Evolutionary conservation across 2,888 invertebrate genomes (phyloP).

Genomic region (Chrysolina americana): DNA sequence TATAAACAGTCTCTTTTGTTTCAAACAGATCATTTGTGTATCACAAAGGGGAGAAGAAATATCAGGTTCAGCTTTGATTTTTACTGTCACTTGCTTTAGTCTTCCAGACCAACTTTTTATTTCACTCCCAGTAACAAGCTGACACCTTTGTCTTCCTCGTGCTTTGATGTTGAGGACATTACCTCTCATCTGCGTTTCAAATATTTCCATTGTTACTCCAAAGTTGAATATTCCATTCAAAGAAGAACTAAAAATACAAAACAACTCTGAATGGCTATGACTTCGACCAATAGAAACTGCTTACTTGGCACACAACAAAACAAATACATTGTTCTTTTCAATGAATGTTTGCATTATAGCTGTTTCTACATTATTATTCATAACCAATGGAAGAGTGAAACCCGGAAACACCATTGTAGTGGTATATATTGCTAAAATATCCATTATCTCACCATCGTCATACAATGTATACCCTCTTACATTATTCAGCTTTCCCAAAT

Average conservation of each 20-base stretch:
- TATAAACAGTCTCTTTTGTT: constrained; percentile 66
- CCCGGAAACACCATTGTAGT: constrained; percentile 81
- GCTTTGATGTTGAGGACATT: constrained; percentile 76
- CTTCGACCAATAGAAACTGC: constrained; percentile 47
- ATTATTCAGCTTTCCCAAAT: constrained; percentile 66
- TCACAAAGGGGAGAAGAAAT: constrained; percentile 73
- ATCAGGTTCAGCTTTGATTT: constrained; percentile 78
- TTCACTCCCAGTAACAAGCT: constrained; percentile 70
- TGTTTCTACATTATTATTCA: constrained; percentile 71
- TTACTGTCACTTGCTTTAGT: constrained; percentile 75
- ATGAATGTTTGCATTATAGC: constrained; percentile 75
- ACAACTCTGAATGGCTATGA: not conserved
- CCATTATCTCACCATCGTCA: constrained; percentile 64
- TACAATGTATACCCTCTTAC: constrained; percentile 67
- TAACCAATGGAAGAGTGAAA: constrained; percentile 82
- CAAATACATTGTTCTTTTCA: constrained; percentile 76
- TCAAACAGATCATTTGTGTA: constrained; percentile 70
- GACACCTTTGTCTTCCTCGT: constrained; percentile 83
- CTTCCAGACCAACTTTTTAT: constrained; percentile 64
- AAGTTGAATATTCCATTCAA: constrained; percentile 63
- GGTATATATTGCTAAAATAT: constrained; percentile 65
- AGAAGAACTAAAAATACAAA: constrained; percentile 33
- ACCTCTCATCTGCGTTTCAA: constrained; percentile 76
- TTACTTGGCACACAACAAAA: constrained; percentile 73
- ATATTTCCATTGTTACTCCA: constrained; percentile 79